Percentiles rank a stretch among this genome's conserved stretches.
These are phyloP conservation scores for Phenganax stokvisi DNA, from an alignment of 92 coral and sea anemone genomes.

Conservation along the genomic window DNA sequence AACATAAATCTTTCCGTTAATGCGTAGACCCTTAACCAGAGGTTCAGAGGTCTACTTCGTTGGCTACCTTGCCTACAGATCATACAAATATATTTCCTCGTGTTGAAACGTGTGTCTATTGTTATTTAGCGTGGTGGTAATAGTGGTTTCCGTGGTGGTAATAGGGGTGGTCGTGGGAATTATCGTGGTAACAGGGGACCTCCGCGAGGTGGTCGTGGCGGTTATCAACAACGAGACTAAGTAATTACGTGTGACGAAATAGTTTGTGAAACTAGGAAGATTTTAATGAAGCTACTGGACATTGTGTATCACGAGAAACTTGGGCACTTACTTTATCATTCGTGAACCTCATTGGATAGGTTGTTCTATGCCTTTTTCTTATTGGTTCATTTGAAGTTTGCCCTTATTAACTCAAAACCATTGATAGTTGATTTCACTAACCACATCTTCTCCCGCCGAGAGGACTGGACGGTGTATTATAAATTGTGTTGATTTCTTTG, in stretches of 20 bases:
- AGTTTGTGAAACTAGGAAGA: constrained; percentile 69
- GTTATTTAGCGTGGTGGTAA: constrained; percentile 65
- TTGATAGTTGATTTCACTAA: too few species aligned
- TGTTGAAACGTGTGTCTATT: background rate
- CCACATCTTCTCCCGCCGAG: too few species aligned
- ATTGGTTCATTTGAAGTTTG: constrained; percentile 18
- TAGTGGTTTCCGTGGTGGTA: constrained; percentile 64
- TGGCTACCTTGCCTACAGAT: background rate
- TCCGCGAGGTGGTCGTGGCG: constrained; percentile 52
- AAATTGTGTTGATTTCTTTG: too few species aligned
- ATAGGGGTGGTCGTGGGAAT: constrained; percentile 58
- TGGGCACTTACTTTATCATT: background rate
- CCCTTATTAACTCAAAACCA: background rate
- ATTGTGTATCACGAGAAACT: constrained; percentile 39
- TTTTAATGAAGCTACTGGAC: constrained; percentile 99
- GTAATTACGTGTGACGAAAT: constrained; percentile 8
- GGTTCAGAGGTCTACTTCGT: too few species aligned
- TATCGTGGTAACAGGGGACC: constrained; percentile 43
- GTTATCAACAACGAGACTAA: constrained; percentile 66
- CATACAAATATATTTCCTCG: background rate
- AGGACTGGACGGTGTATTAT: too few species aligned
- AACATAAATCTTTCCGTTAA: too few species aligned
- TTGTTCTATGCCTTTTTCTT: background rate
- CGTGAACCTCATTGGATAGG: constrained; percentile 5
- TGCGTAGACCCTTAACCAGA: too few species aligned